phyloP scores from a whole-genome alignment of 2,797 vertebrate genomes.

The Crocodylus rhombifer region DNA sequence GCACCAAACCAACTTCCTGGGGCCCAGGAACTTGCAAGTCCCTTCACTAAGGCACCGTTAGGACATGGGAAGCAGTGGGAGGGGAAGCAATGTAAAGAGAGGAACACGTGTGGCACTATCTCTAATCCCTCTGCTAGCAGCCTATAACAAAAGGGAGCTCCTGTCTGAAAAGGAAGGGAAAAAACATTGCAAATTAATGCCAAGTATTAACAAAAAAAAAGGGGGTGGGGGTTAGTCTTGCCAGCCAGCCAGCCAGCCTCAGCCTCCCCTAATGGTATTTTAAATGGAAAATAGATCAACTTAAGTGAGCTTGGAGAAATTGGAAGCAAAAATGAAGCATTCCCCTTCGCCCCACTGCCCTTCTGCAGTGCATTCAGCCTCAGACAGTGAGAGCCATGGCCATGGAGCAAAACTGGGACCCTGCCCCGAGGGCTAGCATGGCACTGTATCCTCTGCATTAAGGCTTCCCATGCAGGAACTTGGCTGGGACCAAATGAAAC shows the following conservation, averaged over 20 bases:
- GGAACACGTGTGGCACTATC: not conserved
- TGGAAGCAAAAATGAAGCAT: not conserved
- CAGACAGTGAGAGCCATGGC: accelerated
- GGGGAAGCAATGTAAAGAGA: not conserved
- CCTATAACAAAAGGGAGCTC: not conserved
- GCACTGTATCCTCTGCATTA: accelerated
- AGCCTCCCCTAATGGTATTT: not conserved
- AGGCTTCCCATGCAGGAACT: not conserved
- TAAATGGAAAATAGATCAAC: not conserved
- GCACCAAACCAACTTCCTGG: not conserved
- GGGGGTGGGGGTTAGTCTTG: not conserved
- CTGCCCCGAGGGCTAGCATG: not conserved
- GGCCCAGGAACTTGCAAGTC: not conserved
- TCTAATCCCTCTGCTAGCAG: not conserved
- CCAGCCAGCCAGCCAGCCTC: not conserved
- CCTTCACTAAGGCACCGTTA: not conserved
- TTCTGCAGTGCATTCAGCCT: not conserved
- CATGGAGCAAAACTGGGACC: not conserved
- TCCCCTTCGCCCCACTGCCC: not conserved
- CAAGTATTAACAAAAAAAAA: not conserved
- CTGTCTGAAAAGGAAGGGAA: not conserved
- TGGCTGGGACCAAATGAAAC: not conserved
- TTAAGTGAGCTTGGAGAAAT: not conserved
- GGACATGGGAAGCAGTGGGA: not conserved
- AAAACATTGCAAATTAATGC: not conserved